phyloP scores from a whole-genome alignment of 2,888 invertebrate species.

The Hemaris fuciformis region DNA sequence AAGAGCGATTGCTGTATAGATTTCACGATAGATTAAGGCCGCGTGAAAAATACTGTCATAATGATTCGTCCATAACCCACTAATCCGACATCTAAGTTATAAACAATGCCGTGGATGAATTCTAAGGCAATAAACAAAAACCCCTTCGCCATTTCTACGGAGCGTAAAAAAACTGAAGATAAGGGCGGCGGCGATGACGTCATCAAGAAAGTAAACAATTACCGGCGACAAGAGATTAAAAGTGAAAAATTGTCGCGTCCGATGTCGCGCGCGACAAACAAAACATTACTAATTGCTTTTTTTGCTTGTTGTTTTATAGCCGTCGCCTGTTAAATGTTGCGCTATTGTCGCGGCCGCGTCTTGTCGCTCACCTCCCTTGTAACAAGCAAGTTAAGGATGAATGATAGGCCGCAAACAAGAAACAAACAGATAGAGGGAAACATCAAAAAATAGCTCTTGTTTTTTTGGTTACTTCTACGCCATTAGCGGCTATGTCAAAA shows the following conservation, averaged over 20 bases:
- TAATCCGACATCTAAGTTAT: background rate
- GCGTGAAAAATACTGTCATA: background rate
- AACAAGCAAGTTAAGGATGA: conserved; percentile 44
- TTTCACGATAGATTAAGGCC: too few relatives aligned
- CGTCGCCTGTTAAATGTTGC: conserved; percentile 12
- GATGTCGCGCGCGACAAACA: conserved; percentile 45
- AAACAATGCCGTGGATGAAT: background rate
- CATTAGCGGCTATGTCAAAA: background rate
- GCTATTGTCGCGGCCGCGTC: conserved; percentile 44
- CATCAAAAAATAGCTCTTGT: background rate
- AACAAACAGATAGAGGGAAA: conserved; percentile 12
- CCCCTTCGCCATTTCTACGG: background rate
- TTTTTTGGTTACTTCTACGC: background rate
- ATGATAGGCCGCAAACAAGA: conserved; percentile 17
- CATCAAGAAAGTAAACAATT: conserved; percentile 46
- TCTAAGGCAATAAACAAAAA: conserved; percentile 3
- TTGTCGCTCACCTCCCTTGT: conserved; percentile 20
- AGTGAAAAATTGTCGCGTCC: conserved; percentile 51
- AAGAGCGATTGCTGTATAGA: too few relatives aligned
- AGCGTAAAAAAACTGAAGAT: conserved; percentile 9
- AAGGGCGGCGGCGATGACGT: conserved; percentile 34
- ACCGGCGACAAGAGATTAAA: conserved; percentile 47
- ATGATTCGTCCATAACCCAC: background rate
- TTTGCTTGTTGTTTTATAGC: conserved; percentile 39
- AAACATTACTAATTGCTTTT: conserved; percentile 57